Base-by-base conservation (phyloP, 2,888 invertebrate species). In the Eudasyphora cyanicolor region DNA sequence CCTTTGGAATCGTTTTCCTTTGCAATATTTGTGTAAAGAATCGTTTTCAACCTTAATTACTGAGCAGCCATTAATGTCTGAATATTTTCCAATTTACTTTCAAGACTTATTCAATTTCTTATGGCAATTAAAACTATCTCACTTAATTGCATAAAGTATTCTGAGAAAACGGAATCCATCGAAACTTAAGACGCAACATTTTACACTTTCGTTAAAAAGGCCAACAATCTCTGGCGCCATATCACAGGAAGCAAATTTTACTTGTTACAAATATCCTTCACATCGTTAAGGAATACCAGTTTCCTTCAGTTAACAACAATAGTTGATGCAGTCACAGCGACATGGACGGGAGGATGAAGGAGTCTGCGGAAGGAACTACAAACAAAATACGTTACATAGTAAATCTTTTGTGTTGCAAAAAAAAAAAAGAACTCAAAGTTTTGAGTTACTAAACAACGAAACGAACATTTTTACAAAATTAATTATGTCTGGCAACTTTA, bases 401-500 rank as follows among this genome's bases (percentile, higher is more conserved):
- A 42, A 67, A 67, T 67, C 3, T 67, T 67, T 67, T 24, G 42
- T 67, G 42, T 12, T 38, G 67, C 42, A 1, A 67, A 67, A 64
- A 24, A 42, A 14, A 24, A 21, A 64, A 24, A 42, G 24, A 24
- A 21, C n/a, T n/a, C 7, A 67, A 67, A 67, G 42, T 67, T 67
- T 42, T 24, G 38, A 38, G 67, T 38, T 67, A 38, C 42, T 35
- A 38, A 67, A 42, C 67, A 67, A 67, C 67, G 42, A 14, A 42
- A 42, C 42, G 67, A 67, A 67, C 21, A 67, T 67, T 67, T 67
- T 76, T 38, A 54, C 27, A 57, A 67, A 54, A 76, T 76, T 76
- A 76, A 76, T 76, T 76, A 54, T 27, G 76, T 76, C 76, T 76
- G 54, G 76, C 12, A 76, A 76, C 38, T 76, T 76, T 76, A 21